Percentiles rank a stretch among this genome's conserved stretches.
These are phyloP conservation scores for Rhagoletis pomonella DNA, from an alignment of 1,140 invertebrate genomes.

Conservation along the genomic window DNA sequence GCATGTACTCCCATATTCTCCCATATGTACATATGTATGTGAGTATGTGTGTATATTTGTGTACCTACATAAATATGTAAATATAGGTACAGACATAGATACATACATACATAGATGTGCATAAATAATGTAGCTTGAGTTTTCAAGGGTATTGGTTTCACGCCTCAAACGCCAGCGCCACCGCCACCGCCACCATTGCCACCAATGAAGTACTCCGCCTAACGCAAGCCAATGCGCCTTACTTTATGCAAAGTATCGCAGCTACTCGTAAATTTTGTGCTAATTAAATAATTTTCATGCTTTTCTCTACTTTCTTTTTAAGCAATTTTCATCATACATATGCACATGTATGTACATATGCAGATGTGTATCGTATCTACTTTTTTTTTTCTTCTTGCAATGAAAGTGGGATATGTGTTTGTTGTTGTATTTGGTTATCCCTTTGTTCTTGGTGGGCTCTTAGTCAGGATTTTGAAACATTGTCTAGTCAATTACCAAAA, in stretches of 20 bases:
- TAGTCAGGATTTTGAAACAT: constrained; percentile 31
- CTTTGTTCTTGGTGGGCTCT: not conserved
- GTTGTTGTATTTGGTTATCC: not conserved
- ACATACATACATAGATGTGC: not conserved
- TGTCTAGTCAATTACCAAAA: constrained; percentile 53
- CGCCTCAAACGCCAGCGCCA: not conserved
- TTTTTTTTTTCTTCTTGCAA: not conserved
- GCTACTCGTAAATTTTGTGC: constrained; percentile 17
- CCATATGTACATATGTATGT: not conserved
- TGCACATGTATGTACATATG: not conserved
- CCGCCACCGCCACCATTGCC: not conserved
- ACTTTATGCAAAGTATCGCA: constrained; percentile 29
- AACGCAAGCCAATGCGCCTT: not conserved
- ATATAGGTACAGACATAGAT: not conserved
- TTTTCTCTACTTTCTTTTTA: not conserved
- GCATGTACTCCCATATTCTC: not conserved
- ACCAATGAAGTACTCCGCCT: not conserved
- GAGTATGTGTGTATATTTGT: not conserved
- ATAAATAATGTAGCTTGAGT: not conserved
- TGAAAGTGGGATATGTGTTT: not conserved
- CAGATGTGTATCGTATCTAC: not conserved
- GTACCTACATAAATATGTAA: not conserved
- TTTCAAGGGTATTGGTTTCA: constrained; percentile 12
- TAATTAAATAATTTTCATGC: constrained; percentile 44
- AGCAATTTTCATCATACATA: not conserved